A percentile compares a stretch with the other conserved stretches of the same genome.
Conservation (phyloP, 2,888 invertebrate genomes). For the Calameuta filiformis region DNA sequence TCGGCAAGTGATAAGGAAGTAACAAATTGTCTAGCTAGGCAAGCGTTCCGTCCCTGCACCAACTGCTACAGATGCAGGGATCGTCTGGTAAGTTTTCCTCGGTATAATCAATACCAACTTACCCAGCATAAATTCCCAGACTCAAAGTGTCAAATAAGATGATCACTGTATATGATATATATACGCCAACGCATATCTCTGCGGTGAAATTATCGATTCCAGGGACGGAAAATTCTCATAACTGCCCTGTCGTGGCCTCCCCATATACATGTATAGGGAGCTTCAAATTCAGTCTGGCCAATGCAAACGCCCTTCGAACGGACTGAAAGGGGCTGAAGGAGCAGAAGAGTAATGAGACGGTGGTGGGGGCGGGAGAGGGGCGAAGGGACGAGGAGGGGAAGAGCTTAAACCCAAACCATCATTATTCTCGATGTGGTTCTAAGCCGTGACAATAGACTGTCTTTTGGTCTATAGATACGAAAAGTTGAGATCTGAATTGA, state of each 20-base stretch:
- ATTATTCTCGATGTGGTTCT: neutral
- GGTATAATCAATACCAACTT: neutral
- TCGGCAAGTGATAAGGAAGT: slow-evolving; percentile 57
- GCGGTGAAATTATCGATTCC: neutral
- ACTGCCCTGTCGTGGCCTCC: neutral
- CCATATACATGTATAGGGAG: neutral
- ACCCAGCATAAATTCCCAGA: neutral
- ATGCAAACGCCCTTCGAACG: neutral
- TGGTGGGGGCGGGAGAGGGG: neutral
- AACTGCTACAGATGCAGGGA: neutral
- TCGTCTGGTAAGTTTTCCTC: neutral
- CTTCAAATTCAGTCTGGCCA: neutral
- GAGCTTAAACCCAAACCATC: neutral
- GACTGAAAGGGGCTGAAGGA: neutral
- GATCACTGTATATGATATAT: no score
- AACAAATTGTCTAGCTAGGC: slow-evolving; percentile 60
- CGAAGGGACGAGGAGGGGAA: neutral
- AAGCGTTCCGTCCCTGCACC: slow-evolving; percentile 30
- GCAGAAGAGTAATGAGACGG: neutral
- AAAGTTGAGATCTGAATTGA: no score
- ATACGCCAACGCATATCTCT: neutral
- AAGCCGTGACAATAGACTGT: neutral
- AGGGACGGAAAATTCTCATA: neutral
- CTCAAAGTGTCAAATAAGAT: neutral
- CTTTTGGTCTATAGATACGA: no score